Percentiles rank a stretch among this genome's conserved stretches.
Evolutionary conservation across 23 tunicate genomes (phyloP).

Genomic region (Clavelina lepadiformis): DNA sequence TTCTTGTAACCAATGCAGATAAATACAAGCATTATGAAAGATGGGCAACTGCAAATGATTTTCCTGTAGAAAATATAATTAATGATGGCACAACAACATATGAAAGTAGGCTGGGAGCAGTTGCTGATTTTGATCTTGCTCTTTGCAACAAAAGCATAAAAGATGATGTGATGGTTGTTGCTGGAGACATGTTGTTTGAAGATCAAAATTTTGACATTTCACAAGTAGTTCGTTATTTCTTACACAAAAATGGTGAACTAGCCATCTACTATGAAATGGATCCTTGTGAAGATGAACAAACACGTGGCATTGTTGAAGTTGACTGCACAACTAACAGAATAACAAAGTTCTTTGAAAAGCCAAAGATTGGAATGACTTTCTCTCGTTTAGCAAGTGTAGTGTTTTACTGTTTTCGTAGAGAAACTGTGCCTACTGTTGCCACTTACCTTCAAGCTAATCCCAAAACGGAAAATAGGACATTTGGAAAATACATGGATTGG

Average conservation of each 20-base stretch:
- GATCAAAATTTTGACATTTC: conserved; percentile 87
- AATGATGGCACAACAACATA: conserved; percentile 89
- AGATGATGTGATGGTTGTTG: conserved; percentile 89
- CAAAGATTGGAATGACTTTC: conserved; percentile 32
- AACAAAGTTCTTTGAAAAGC: conserved; percentile 73
- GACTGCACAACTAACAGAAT: conserved; percentile 56
- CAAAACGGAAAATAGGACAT: conserved; percentile 24
- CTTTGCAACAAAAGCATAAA: conserved; percentile 54
- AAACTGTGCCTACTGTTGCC: conserved; percentile 39
- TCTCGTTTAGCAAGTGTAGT: conserved; percentile 89
- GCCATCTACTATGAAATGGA: conserved; percentile 97
- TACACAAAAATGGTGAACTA: conserved; percentile 63
- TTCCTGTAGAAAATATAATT: conserved; percentile 92
- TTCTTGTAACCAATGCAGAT: conserved; percentile 92
- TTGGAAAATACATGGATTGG: conserved; percentile 91
- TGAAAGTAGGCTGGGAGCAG: conserved; percentile 76
- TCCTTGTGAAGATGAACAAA: conserved; percentile 31
- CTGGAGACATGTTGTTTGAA: conserved; percentile 98
- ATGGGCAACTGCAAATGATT: conserved; percentile 99
- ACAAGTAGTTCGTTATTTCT: conserved; percentile 74
- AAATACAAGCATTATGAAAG: conserved; percentile 90
- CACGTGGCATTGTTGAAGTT: conserved; percentile 92
- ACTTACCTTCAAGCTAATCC: conserved; percentile 29
- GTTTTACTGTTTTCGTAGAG: conserved; percentile 66
- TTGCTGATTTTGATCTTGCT: conserved; percentile 83